Evolutionary conservation across 2,113 vertebrate genomes (phyloP).

Genomic region (Marmota monax): DNA sequence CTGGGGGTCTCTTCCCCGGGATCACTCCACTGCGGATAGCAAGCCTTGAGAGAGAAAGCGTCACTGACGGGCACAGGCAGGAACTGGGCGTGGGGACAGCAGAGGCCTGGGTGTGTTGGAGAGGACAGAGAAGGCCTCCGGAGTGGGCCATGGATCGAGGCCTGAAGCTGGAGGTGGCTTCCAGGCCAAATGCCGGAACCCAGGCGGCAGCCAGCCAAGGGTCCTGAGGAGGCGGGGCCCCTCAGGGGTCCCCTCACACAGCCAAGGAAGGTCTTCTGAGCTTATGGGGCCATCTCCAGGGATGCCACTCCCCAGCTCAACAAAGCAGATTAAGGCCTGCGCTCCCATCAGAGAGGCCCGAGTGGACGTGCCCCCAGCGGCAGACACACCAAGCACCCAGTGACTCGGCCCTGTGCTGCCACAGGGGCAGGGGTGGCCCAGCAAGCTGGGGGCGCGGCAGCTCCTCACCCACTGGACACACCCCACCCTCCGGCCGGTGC

Average conservation of each 20-base stretch:
- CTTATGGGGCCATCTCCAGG: not conserved
- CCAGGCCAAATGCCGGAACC: too few relatives aligned
- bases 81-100: fast-evolving
- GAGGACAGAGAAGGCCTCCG: not conserved
- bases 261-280: fast-evolving
- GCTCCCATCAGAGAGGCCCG: too few relatives aligned
- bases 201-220: not conserved
- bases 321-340: too few relatives aligned
- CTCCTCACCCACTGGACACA: too few relatives aligned
- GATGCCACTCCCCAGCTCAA: not conserved
- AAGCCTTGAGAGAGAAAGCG: fast-evolving
- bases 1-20: too few relatives aligned
- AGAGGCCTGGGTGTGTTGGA: fast-evolving
- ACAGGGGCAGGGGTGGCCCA: too few relatives aligned
- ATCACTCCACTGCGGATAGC: fast-evolving
- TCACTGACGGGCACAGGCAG: not conserved
- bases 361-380: too few relatives aligned
- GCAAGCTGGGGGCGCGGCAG: fast-evolving
- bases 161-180: too few relatives aligned
- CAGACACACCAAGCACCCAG: fast-evolving
- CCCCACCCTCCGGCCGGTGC: too few relatives aligned
- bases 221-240: fast-evolving
- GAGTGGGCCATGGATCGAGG: fast-evolving
- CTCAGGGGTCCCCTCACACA: fast-evolving
- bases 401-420: too few relatives aligned